Evolutionary conservation across 2,113 vertebrate genomes (phyloP).

Genomic region (Zosterops borbonicus): DNA sequence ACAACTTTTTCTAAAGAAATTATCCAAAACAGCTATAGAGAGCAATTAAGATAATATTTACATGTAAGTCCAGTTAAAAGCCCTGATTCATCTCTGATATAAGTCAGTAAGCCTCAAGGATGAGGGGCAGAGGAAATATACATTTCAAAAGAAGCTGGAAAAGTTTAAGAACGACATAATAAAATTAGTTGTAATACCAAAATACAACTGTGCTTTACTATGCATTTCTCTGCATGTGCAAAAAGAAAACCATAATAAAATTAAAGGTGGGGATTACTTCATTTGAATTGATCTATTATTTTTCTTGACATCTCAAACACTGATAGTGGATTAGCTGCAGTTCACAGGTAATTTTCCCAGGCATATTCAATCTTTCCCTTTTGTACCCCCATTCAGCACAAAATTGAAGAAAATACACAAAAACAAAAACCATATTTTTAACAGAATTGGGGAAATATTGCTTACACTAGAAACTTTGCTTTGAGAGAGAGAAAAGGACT

Average conservation of each 20-base stretch:
- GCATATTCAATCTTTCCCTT: not conserved
- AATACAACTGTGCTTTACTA: not conserved
- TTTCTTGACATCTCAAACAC: not conserved
- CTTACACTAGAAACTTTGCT: not conserved
- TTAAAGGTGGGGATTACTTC: accelerated
- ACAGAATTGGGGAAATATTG: not conserved
- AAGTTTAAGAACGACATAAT: not conserved
- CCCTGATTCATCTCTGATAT: not conserved
- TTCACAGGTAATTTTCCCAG: not conserved
- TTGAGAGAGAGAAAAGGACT: not conserved
- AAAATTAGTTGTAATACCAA: not conserved
- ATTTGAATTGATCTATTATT: not conserved
- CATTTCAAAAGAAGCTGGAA: not conserved
- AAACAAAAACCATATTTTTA: not conserved
- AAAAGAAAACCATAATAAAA: not conserved
- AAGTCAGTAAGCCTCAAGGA: not conserved
- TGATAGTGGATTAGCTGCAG: not conserved
- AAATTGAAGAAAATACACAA: not conserved
- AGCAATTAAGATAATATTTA: not conserved
- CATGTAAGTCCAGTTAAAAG: not conserved
- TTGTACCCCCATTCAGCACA: not conserved
- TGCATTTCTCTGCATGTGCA: not conserved
- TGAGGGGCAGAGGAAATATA: not conserved
- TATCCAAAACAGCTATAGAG: not conserved
- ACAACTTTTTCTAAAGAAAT: not conserved